Base-by-base conservation (phyloP, 1,140 invertebrate species). In the Pectinophora gossypiella region DNA sequence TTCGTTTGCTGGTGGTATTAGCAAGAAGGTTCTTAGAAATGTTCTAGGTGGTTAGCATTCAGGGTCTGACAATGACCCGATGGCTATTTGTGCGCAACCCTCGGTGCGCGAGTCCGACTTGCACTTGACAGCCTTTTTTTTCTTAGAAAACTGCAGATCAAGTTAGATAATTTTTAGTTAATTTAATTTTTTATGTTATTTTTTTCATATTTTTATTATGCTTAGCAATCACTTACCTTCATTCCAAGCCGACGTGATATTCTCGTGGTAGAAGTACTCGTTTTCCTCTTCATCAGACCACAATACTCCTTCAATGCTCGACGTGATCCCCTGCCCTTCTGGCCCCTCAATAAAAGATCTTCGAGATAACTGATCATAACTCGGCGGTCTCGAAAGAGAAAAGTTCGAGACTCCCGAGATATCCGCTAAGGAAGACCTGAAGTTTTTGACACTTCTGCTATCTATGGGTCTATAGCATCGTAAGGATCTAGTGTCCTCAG, bases 201-300 rank as follows among this genome's bases (percentile, higher is more conserved):
- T n/a, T n/a, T n/a, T n/a, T n/a, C n/a, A n/a, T n/a, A n/a, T n/a
- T n/a, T n/a, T n/a, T n/a, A n/a, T n/a, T n/a, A n/a, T n/a, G n/a
- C n/a, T n/a, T n/a, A n/a, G n/a, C 45, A 51, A 44, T 12, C 5
- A 61, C 76, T 66, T 21, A 89, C 87, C 85, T 88, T 88, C 73
- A 72, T 87, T 89, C 74, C 77, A 87, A 12, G 84, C 76, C 19
- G 79, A 68, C 7, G 83, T 82, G 19, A 86, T 78, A 43, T 89
- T 87, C 61, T 89, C 85, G 20, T 88, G 82, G 38, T 86, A 87
- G 62, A 89, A 84, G 54, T 89, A 89, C 45, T 87, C 85, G 42
- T 73, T 89, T 35, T 89, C 87, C 48, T 89, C 87, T 61, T 89
- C 87, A 73, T 89, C 87, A 9, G 87, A 89, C 87, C 87, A 89